A percentile compares a stretch with the other conserved stretches of the same genome.
These are phyloP conservation scores for Todus mexicanus DNA, from an alignment of 2,797 vertebrate genomes.

Conservation along the genomic window DNA sequence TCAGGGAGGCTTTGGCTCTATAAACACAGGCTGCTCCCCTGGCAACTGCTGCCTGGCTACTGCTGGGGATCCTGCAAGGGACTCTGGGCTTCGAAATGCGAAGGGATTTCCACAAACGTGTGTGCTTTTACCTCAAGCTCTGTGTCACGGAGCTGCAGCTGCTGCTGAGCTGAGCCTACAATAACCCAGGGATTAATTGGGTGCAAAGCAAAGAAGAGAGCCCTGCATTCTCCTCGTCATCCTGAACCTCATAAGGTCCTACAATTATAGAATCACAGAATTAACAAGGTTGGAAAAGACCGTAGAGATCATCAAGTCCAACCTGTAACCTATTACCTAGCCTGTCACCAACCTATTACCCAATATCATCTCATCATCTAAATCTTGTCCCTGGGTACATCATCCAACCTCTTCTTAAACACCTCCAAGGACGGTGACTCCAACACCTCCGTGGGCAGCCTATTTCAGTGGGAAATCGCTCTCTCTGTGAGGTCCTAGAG, in stretches of 20 bases:
- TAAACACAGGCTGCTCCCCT: slow-evolving; percentile 72
- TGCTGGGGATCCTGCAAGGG: slow-evolving; percentile 34
- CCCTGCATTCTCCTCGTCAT: not conserved
- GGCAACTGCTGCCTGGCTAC: slow-evolving; percentile 77
- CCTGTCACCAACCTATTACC: too few relatives aligned
- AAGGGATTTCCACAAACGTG: not conserved
- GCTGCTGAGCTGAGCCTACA: not conserved
- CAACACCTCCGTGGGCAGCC: too few relatives aligned
- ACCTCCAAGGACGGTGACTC: too few relatives aligned
- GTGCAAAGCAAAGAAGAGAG: not conserved
- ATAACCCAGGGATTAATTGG: not conserved
- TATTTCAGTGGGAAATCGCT: too few relatives aligned
- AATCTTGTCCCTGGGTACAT: too few relatives aligned
- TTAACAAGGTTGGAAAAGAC: too few relatives aligned
- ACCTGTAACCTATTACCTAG: too few relatives aligned
- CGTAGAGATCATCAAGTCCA: too few relatives aligned
- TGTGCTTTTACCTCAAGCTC: not conserved
- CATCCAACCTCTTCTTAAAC: too few relatives aligned
- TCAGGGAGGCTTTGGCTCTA: not conserved
- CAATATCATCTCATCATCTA: too few relatives aligned
- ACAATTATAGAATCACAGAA: too few relatives aligned
- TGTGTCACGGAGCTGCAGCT: not conserved
- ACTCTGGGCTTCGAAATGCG: slow-evolving; percentile 7
- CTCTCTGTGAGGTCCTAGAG: too few relatives aligned
- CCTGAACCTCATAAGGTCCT: not conserved